These are phyloP conservation scores for Oasisia sp. DNA, from an alignment of 2,888 invertebrate genomes.

Conservation along the genomic window DNA sequence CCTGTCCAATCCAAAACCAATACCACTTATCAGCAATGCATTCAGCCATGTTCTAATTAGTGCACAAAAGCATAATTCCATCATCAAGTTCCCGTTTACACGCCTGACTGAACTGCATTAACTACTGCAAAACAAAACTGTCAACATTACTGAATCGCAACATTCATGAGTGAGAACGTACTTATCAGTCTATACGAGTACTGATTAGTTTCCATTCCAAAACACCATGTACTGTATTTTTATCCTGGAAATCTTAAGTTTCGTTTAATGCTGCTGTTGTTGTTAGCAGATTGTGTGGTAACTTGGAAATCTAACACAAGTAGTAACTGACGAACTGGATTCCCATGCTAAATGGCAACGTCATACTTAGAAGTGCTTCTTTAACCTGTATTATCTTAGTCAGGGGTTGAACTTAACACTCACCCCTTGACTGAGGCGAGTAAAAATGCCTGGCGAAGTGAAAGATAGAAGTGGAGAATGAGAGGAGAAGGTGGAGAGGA, in stretches of 20 bases:
- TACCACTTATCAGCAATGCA: background rate
- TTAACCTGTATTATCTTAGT: too few species aligned
- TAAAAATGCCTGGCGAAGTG: too few species aligned
- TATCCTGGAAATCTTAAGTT: background rate
- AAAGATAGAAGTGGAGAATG: too few species aligned
- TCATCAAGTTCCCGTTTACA: background rate
- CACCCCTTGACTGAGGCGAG: background rate
- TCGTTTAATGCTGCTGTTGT: background rate
- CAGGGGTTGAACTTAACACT: background rate
- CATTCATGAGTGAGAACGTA: background rate
- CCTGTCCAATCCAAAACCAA: background rate
- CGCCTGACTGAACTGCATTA: background rate
- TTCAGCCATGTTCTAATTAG: background rate
- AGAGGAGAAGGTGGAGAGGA: too few species aligned
- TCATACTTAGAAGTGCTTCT: background rate
- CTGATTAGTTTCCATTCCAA: background rate
- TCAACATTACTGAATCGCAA: background rate
- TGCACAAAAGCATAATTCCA: slow-evolving; percentile 11
- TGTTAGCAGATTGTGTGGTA: background rate
- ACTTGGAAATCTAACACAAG: background rate
- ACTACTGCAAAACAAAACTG: background rate
- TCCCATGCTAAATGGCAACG: background rate
- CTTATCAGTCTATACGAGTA: background rate
- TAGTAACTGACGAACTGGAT: background rate
- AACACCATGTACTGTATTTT: background rate